Evolutionary conservation across 2,797 vertebrate genomes (phyloP), one percentile per base, ranked within the genome.

Genomic region (Helostoma temminkii): DNA sequence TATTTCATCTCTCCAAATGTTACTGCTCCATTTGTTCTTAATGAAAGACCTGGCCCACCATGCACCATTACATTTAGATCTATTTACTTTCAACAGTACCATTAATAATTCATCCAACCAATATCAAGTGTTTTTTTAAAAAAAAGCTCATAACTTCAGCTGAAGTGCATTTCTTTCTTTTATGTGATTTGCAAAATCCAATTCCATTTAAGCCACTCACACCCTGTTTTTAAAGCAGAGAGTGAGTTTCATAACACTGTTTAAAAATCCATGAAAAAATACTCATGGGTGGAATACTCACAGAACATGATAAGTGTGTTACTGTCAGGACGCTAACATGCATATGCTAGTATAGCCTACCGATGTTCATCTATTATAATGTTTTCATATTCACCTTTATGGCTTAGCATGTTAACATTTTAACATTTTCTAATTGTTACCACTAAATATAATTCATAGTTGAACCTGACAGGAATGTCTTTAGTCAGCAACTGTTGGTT

Each of bases 201-300:
- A 55, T 86, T 86, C 66, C 74, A 66, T 74, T 84, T 60, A 57
- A 75, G 58, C 66, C 63, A 79, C n/a, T n/a, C n/a, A n/a, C n/a
- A n/a, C n/a, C n/a, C n/a, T n/a, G n/a, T n/a, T n/a, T 83, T 85
- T 66, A 63, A 76, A 57, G 55, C 58, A 12, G 9, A 47, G 64
- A 82, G 54, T 21, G 64, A 58, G 59, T 83, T 85, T 75, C 55
- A 84, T 78, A 81, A 87, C 71, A 63, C 62, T 76, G 76, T 82
- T 86, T 78, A 79, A 84, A 89, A 87, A 87, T 82, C 84, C 83
- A 83, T 87, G 79, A 82, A 70, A 80, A 3, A 76, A 78, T 52
- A 63, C 86, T 79, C 71, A 16, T 14, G 36, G 36, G n/a, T 36
- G 67, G 63, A 76, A 80, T 48, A 66, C 86, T 78, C 71, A n/a